Evolutionary conservation across 2,797 vertebrate genomes (phyloP).

Genomic region (Crax fasciolata): DNA sequence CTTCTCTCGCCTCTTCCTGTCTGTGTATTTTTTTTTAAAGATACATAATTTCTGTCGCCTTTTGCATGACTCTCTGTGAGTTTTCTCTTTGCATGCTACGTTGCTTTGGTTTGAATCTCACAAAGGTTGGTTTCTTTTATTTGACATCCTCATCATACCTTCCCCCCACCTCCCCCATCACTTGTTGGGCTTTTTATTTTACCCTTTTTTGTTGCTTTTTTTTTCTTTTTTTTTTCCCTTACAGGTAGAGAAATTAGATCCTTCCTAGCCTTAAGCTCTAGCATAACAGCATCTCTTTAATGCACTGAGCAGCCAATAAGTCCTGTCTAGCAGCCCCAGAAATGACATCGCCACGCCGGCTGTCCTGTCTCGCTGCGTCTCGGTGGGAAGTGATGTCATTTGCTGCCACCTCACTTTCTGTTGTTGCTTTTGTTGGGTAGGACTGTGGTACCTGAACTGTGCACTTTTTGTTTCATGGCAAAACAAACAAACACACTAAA

Average conservation of each 20-base stretch:
- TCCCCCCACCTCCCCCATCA: constrained; percentile 39
- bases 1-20: constrained; percentile 83
- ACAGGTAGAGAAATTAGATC: constrained; percentile 80
- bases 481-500: not conserved
- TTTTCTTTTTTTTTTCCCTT: constrained; percentile 28
- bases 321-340: constrained; percentile 54
- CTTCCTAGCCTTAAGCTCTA: constrained; percentile 70
- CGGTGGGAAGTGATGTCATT: constrained; percentile 75
- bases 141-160: constrained; percentile 73
- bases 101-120: constrained; percentile 78
- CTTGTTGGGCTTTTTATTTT: constrained; percentile 70
- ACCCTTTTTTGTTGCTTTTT: constrained; percentile 23
- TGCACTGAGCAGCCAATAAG: constrained; percentile 39
- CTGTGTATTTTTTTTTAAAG: constrained; percentile 59
- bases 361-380: constrained; percentile 28
- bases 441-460: constrained; percentile 70
- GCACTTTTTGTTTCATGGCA: constrained; percentile 73
- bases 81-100: constrained; percentile 83
- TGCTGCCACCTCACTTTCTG: constrained; percentile 51
- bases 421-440: constrained; percentile 65
- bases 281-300: constrained; percentile 41
- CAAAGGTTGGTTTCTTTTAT: constrained; percentile 78
- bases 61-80: constrained; percentile 80
- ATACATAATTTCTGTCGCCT: constrained; percentile 74
- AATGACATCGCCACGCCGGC: constrained; percentile 63